Base-by-base conservation (phyloP, 2,113 vertebrate genomes). In the Hypomesus transpacificus region DNA sequence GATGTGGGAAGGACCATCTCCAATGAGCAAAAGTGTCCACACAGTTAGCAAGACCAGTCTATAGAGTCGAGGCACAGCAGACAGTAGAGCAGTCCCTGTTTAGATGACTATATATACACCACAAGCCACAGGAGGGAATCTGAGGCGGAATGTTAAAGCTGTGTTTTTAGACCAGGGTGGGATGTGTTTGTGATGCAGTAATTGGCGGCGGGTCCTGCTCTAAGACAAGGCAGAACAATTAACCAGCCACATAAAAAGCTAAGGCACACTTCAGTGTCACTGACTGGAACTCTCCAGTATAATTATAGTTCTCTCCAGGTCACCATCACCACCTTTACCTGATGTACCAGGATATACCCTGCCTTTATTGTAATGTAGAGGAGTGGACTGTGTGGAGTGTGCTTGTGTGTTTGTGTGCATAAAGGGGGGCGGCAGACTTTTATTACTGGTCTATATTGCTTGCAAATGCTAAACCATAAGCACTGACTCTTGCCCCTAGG, bases 231-330 rank as follows among this genome's bases (percentile, higher is more conserved):
- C 80, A 57, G 66, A 74, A 70, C 71, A 52, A 51, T 64, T 81
- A 86, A 86, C 83, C 74, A 70, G 64, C 71, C 70, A 85, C 85
- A 87, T 87, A 70, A 87, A 86, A 86, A 75, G 77, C 77, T 52
- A 60, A 26, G 70, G 60, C 9, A 39, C 54, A 77, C 62, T 62
- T 17, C 61, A 58, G 68, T 84, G 83, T 76, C 71, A n/a, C 58
- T 73, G 65, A 75, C 68, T 77, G 61, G 71, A 82, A 75, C 61
- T 8, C 53, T 24, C 5, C 54, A 39, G 39, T 9, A 46, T 13
- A 46, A 46, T 46, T 46, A 46, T 2, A 46, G 39, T 46, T 8
- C 7, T 46, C 39, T 46, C 1, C 39, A 46, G 39, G 39, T 46
- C 39, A 5, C 8, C 5, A 46, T 13, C 39, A 46, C 39, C 1